Evolutionary conservation across 2,888 invertebrate species (phyloP), one percentile per base, ranked within the genome.

Genomic region (Ochropleura plecta): DNA sequence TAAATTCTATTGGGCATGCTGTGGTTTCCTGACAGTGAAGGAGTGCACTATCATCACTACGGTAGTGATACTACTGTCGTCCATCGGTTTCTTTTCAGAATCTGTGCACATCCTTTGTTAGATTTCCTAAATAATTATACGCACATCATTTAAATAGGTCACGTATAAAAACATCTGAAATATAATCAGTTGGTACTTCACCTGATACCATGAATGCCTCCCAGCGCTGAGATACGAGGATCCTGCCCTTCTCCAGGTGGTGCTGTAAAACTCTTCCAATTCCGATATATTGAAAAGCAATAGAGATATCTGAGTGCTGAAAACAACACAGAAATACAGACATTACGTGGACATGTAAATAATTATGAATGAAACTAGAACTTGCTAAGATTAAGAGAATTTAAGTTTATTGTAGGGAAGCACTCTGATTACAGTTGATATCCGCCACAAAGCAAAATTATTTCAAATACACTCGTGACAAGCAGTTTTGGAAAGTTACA

Each of bases 281-380:
- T 92, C 6, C 85, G 85, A 62, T 68, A 78, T 40, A 92, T 53
- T 40, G 93, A 92, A 75, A 93, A 93, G 65, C 89, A 88, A 8
- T 86, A 60, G 10, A 92, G 57, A 8, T 83, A 80, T 51, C 73
- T 81, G 5, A 74, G 46, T 18, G 18, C 84, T 84, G 51, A 53
- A 83, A 81, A 51, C 63, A 7, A 18, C 12, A 51, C 30, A 30
- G 8, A 7, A 57, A 20, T 42, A 16, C 14, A 10, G 20, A 30
- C 30, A 3, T 30, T 30, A 30, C 30, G 30, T 30, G 30, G 30
- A 2, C 30, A 30, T 59, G 18, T 16, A 40, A 9, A 40, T 40
- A 59, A n/a, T n/a, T n/a, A 30, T 16, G 8, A 40, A 18, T 18
- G 9, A 40, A 40, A 16, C 16, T n/a, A 3, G 4, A 55, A 53